Evolutionary conservation across 2,888 invertebrate genomes (phyloP).

Genomic region (Trichogramma evanescens): DNA sequence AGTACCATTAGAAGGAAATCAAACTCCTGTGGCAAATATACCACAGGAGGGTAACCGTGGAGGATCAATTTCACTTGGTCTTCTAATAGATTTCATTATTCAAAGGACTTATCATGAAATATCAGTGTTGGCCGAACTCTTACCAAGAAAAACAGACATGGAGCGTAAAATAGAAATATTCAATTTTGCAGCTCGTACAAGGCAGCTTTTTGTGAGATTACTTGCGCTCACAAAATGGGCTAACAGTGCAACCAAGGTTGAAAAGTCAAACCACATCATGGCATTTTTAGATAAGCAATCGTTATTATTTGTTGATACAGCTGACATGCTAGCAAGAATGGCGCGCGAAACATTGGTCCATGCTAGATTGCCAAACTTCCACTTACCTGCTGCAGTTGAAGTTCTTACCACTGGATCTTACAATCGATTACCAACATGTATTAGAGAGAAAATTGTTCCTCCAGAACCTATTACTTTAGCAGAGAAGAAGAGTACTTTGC

Average conservation of each 20-base stretch:
- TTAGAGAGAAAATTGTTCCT: conserved; percentile 88
- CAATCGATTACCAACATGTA: conserved; percentile 87
- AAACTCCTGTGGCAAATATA: conserved; percentile 58
- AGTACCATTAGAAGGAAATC: conserved; percentile 62
- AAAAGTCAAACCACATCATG: conserved; percentile 92
- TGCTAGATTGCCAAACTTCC: conserved; percentile 92
- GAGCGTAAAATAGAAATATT: conserved; percentile 97
- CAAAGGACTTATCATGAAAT: conserved; percentile 98
- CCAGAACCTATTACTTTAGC: conserved; percentile 82
- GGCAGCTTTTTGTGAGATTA: conserved; percentile 90
- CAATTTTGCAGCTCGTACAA: conserved; percentile 89
- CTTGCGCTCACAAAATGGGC: conserved; percentile 98
- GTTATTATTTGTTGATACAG: conserved; percentile 91
- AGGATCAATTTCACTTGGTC: conserved; percentile 81
- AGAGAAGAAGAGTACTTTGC: conserved; percentile 79
- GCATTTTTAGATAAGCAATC: conserved; percentile 95
- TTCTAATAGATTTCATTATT: conserved; percentile 93
- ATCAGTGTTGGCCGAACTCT: conserved; percentile 91
- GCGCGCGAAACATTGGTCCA: conserved; percentile 92
- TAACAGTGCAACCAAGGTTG: conserved; percentile 96
- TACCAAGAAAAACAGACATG: conserved; percentile 96
- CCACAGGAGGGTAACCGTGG: conserved; percentile 62
- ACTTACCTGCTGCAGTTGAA: conserved; percentile 97
- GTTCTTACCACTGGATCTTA: conserved; percentile 95
- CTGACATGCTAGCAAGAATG: conserved; percentile 90